Evolutionary conservation across 2,113 vertebrate species (phyloP), one percentile per base, ranked within the genome.

Genomic region (Megalops atlanticus): DNA sequence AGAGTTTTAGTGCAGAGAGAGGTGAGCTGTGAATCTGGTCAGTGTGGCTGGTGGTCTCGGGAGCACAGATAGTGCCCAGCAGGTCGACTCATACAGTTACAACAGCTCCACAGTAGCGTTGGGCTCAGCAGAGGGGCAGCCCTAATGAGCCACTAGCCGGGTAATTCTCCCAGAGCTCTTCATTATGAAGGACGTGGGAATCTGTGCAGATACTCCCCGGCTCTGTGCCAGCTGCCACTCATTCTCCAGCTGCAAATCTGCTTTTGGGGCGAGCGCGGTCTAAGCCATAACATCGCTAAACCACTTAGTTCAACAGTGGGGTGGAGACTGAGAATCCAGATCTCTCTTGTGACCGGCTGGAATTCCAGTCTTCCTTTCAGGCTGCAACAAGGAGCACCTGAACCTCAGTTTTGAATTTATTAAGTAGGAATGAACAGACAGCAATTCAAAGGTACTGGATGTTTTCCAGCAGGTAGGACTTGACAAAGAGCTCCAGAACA

Each of bases 141-240:
- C 58, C 69, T 93, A 92, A 90, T 86, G 58, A 89, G 85, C 78
- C 83, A 84, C 80, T 83, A 84, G 74, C 58, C 7, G 43, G 43
- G 14, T 6, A 45, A 45, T 14, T 10, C 43, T 14, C 7, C 43
- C 43, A 45, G 43, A 91, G 88, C 89, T 89, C 91, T 92, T 92
- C 90, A 92, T 92, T 92, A 92, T 79, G 84, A 73, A 86, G 87
- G 84, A 92, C 87, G 87, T 93, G 92, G 92, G 91, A 94, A 92
- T 90, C 85, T 88, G 82, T 86, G 88, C 86, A 92, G 88, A 90
- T 91, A 89, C 83, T 82, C 85, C 86, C 87, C 89, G 85, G 86
- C 81, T 70, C 84, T 88, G 78, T 54, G 91, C 90, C 92, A 93
- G 91, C 90, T 91, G 91, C 85, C n/a, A 3, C 58, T 31, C 89